phyloP scores from a whole-genome alignment of 2,797 vertebrate species.

The Syngnathus rostellatus region DNA sequence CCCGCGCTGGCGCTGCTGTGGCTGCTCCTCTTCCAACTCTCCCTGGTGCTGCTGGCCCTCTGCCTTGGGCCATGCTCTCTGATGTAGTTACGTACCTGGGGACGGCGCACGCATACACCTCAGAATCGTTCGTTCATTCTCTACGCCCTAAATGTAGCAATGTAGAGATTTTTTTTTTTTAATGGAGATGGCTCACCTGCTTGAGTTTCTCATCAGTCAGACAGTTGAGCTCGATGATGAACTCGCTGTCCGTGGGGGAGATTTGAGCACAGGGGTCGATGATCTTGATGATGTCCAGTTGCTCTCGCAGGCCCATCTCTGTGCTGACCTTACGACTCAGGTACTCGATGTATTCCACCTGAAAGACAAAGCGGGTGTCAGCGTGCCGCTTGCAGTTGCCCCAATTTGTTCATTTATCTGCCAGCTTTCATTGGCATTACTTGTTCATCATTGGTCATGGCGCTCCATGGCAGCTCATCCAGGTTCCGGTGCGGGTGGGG shows the following conservation, averaged over 20 bases:
- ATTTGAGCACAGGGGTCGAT: conserved; percentile 97
- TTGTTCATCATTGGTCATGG: conserved; percentile 98
- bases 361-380: conserved; percentile 1
- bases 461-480: conserved; percentile 96
- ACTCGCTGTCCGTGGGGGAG: conserved; percentile 97
- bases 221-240: conserved; percentile 98
- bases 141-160: not conserved
- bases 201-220: conserved; percentile 97
- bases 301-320: conserved; percentile 97
- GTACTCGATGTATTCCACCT: conserved; percentile 99
- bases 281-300: conserved; percentile 99
- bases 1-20: conserved; percentile 87
- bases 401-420: not conserved
- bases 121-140: not conserved
- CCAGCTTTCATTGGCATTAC: conserved; percentile 33
- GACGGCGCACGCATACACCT: not conserved
- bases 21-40: conserved; percentile 89
- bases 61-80: conserved; percentile 89
- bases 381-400: not conserved
- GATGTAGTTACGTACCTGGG: conserved; percentile 93
- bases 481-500: conserved; percentile 83
- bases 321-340: conserved; percentile 97
- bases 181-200: conserved; percentile 69
- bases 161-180: not conserved
- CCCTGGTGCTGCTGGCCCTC: conserved; percentile 73